Conservation (phyloP, 1,140 invertebrate genomes). For the Drosophila trapezifrons region DNA sequence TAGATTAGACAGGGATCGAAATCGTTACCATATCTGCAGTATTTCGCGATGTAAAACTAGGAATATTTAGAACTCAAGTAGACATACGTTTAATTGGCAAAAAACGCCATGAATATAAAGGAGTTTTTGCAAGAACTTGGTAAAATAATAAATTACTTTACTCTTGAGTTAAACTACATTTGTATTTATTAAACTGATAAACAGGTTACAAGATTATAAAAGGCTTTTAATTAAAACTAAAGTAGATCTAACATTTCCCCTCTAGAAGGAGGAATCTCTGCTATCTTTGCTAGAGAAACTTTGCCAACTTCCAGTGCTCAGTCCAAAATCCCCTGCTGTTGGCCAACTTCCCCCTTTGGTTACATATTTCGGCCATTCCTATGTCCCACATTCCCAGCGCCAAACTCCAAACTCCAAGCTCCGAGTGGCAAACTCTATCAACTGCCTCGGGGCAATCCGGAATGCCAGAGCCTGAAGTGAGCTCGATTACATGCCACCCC, state of each 20-base stretch:
- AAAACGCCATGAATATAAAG: neutral
- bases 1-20: conserved; percentile 20
- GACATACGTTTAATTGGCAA: neutral
- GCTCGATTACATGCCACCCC: conserved; percentile 51
- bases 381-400: conserved; percentile 1
- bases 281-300: no score
- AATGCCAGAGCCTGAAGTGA: conserved; percentile 35
- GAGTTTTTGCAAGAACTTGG: neutral
- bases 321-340: no score
- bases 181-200: neutral
- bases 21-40: neutral
- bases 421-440: conserved; percentile 17
- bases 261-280: no score
- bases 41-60: conserved; percentile 5
- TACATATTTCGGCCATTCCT: neutral
- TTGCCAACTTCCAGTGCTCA: no score
- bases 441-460: conserved; percentile 19
- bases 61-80: neutral
- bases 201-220: neutral
- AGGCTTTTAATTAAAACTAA: no score
- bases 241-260: no score
- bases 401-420: neutral
- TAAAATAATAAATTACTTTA: neutral
- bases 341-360: neutral
- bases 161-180: no score